Evolutionary conservation across 2,113 vertebrate species (phyloP), one percentile per base, ranked within the genome.

Genomic region (Glaucidium brasilianum): DNA sequence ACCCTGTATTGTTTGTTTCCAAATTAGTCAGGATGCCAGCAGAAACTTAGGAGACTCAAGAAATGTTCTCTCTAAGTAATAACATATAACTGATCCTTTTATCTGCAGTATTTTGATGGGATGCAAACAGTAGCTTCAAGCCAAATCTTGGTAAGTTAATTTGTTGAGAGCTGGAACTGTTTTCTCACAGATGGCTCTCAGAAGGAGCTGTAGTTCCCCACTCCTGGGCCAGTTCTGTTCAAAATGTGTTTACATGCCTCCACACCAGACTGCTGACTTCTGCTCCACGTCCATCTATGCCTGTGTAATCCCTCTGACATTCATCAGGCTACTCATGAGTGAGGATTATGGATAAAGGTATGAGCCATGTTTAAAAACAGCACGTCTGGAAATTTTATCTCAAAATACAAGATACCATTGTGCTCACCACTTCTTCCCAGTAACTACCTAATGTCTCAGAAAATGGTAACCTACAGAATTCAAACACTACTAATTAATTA

Each of bases 151-250:
- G 37, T 0, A 3, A 85, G 58, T 7, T 60, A 22, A 74, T 92
- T 62, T 53, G n/a, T 3, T 69, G 56, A 35, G 63, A 95, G 68
- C n/a, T 71, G 41, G 67, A 95, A 92, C 39, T 0, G 0, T 55
- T 72, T 85, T 69, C 68, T 80, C 80, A 86, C 83, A 96, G 86
- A 94, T 69, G 80, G 95, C 34, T 69, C 86, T 94, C 80, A 78
- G 60, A 71, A 93, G 90, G 85, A 94, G 66, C 53, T 92, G 49
- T 19, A 94, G 41, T 30, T 90, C 47, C 78, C 74, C 35, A 56
- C 18, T 79, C 53, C 67, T 39, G 23, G 75, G 71, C 67, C 68
- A 66, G 26, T 62, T 92, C 63, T 69, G 15, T 18, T 73, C 23
- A 71, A 58, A 90, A 76, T 8, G 25, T 10, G 11, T 59, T 55